Evolutionary conservation across 1,140 invertebrate species (phyloP).

Genomic region (Akabosia matsudoensis): DNA sequence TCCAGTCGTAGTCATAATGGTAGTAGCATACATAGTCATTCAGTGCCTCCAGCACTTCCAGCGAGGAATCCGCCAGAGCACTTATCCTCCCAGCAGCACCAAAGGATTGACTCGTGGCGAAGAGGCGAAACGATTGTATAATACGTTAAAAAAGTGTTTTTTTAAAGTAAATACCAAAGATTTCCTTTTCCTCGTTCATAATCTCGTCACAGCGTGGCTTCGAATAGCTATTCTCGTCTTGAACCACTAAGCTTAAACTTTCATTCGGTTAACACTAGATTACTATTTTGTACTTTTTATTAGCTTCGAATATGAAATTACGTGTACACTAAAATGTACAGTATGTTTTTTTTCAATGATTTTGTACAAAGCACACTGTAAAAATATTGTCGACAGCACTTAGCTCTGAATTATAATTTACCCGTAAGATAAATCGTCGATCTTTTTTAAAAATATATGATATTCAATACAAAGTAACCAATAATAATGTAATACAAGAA

Average conservation of each 20-base stretch:
- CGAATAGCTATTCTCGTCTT: too few species aligned
- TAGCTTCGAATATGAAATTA: background rate
- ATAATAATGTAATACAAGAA: too few species aligned
- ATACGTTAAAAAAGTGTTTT: background rate
- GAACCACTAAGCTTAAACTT: too few species aligned
- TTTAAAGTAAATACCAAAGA: background rate
- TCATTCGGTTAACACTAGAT: too few species aligned
- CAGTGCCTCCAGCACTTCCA: conserved; percentile 32
- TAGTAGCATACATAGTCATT: conserved; percentile 18
- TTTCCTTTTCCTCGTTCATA: too few species aligned
- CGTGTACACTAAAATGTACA: conserved; percentile 17
- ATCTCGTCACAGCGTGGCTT: background rate
- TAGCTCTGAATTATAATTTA: background rate
- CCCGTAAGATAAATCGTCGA: background rate
- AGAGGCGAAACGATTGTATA: conserved; percentile 45
- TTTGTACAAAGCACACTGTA: background rate
- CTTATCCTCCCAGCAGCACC: conserved; percentile 17
- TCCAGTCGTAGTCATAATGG: conserved; percentile 22
- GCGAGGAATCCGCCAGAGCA: conserved; percentile 29
- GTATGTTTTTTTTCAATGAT: background rate
- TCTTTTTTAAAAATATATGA: background rate
- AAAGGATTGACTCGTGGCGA: conserved; percentile 41
- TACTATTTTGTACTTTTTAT: background rate
- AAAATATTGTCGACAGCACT: background rate
- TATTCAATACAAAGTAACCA: background rate